Evolutionary conservation across 2,113 vertebrate genomes (phyloP).

Genomic region (Melanocharis versteri): DNA sequence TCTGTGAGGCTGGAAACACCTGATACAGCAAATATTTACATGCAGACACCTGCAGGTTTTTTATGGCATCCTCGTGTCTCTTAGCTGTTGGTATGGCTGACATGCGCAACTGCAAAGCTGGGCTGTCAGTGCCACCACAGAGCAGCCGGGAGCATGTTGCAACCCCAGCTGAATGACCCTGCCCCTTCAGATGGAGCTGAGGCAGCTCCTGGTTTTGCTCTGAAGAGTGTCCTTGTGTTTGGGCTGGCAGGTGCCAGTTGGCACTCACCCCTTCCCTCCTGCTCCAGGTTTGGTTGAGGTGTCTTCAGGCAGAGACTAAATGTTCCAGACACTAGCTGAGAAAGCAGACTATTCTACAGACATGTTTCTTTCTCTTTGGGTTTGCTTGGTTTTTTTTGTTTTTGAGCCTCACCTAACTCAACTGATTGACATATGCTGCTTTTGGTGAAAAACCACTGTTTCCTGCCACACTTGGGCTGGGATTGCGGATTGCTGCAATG

Average conservation of each 20-base stretch:
- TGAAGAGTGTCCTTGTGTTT: neutral
- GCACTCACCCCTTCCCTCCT: neutral
- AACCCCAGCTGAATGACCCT: neutral
- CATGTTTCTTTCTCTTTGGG: neutral
- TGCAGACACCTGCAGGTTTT: neutral
- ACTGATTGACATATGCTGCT: neutral
- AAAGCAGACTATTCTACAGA: neutral
- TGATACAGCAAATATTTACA: neutral
- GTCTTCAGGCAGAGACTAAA: neutral
- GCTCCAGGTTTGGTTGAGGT: neutral
- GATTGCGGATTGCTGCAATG: neutral
- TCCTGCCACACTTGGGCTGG: neutral
- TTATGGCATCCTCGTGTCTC: neutral
- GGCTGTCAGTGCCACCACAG: neutral
- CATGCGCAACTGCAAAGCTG: rapidly evolving
- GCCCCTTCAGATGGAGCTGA: neutral
- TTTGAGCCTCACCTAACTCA: neutral
- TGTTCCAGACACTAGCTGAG: neutral
- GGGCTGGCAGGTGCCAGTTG: neutral
- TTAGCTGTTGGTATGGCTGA: neutral
- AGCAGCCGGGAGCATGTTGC: neutral
- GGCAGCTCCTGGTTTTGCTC: neutral
- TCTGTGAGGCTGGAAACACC: neutral
- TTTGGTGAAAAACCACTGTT: neutral
- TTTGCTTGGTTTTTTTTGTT: neutral